These are phyloP conservation scores for Phyllotreta cruciferae DNA, from an alignment of 2,888 invertebrate genomes.

Conservation along the genomic window DNA sequence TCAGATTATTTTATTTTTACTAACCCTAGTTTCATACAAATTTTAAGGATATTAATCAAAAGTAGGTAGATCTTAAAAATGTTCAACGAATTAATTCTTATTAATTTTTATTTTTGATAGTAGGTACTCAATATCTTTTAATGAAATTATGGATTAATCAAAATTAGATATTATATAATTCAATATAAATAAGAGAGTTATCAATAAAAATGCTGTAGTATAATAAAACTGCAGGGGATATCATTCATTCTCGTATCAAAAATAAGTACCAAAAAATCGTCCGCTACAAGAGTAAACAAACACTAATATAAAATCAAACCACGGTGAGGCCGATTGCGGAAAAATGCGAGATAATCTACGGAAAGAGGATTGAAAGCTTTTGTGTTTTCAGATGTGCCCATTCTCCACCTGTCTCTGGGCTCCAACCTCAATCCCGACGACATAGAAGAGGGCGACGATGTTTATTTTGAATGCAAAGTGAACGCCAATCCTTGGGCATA, in stretches of 20 bases:
- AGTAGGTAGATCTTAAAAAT: too few relatives aligned
- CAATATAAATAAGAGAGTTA: too few relatives aligned
- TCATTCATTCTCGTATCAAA: not conserved
- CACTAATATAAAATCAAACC: conserved; percentile 52
- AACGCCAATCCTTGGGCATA: conserved; percentile 79
- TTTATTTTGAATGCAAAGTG: conserved; percentile 82
- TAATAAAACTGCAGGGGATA: too few relatives aligned
- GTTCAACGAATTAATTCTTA: too few relatives aligned
- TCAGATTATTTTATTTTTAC: too few relatives aligned
- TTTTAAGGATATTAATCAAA: too few relatives aligned
- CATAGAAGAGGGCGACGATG: conserved; percentile 82
- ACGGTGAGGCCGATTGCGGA: conserved; percentile 44
- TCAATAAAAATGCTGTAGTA: too few relatives aligned
- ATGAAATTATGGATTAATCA: too few relatives aligned
- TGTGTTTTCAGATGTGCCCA: conserved; percentile 70
- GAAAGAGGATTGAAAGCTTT: conserved; percentile 52
- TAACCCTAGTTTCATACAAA: too few relatives aligned
- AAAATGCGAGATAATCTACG: conserved; percentile 43
- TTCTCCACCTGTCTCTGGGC: conserved; percentile 73
- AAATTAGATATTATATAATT: too few relatives aligned
- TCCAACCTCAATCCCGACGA: conserved; percentile 79
- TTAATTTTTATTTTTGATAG: too few relatives aligned
- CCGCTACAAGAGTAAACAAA: conserved; percentile 44
- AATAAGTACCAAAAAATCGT: conserved; percentile 8
- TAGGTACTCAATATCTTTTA: too few relatives aligned